phyloP scores from a whole-genome alignment of 2,888 invertebrate genomes.

The Oscheius myriophilus region DNA sequence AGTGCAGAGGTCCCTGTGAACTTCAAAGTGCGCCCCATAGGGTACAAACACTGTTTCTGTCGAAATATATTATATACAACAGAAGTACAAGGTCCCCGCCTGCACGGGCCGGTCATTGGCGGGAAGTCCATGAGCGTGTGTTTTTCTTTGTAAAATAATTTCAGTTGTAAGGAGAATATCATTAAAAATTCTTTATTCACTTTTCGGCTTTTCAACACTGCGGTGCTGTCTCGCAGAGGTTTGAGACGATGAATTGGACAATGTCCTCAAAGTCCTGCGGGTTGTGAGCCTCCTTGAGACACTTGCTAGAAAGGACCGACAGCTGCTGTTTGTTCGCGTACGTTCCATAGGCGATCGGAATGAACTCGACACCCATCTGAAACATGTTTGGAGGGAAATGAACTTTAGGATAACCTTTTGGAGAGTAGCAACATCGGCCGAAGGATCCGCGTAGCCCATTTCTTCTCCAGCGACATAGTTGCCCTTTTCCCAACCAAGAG shows the following conservation, averaged over 20 bases:
- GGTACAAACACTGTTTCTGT: too few species aligned
- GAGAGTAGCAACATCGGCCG: slow-evolving; percentile 9
- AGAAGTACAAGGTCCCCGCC: too few species aligned
- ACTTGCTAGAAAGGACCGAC: slow-evolving; percentile 11
- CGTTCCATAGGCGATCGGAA: slow-evolving; percentile 28
- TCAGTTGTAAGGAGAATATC: too few species aligned
- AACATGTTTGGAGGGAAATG: background rate
- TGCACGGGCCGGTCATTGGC: too few species aligned
- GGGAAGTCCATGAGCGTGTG: too few species aligned
- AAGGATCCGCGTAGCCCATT: slow-evolving; percentile 40
- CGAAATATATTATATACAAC: too few species aligned
- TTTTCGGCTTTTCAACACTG: slow-evolving; percentile 6
- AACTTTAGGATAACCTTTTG: background rate
- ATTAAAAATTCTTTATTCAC: background rate
- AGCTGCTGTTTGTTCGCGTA: slow-evolving; percentile 20
- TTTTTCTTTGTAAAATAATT: too few species aligned
- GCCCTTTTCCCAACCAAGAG: slow-evolving; percentile 51
- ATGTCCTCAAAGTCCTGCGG: slow-evolving; percentile 2
- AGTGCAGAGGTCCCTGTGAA: too few species aligned
- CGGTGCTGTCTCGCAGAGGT: background rate
- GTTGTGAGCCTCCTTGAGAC: slow-evolving; percentile 17
- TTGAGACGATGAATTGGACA: background rate
- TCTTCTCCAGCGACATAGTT: slow-evolving; percentile 34
- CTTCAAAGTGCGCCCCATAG: too few species aligned
- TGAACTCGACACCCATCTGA: slow-evolving; percentile 28